Evolutionary conservation across 2,113 vertebrate species (phyloP), one percentile per base, ranked within the genome.

Genomic region (Halcyon senegalensis): DNA sequence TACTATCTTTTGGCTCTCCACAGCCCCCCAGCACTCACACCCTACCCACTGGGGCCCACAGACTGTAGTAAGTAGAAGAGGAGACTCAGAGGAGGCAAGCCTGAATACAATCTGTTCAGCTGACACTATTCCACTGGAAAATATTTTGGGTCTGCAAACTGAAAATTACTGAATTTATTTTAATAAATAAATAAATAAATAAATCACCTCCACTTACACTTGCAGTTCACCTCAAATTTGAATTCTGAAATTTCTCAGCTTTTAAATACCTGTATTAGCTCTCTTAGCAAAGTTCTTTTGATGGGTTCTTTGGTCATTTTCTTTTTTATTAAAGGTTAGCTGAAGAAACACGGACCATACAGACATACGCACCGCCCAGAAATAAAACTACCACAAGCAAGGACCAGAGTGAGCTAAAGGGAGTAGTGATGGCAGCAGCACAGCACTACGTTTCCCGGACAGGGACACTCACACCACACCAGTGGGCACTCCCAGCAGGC

Each of bases 381-480:
- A 92, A 90, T 30, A 82, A 92, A 59, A 4, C 10, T 1, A 0
- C 10, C 27, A 20, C 6, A 48, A 72, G 23, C 5, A 67, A n/a
- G 3, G 24, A 67, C 17, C 9, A 70, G 41, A 53, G 53, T 1
- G 5, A 67, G n/a, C 16, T 31, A 30, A 24, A 14, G 16, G 59
- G 30, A 83, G 23, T 3, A 51, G 56, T 23, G 7, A 31, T 0
- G 10, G 44, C 50, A 90, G 43, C 53, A 68, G 60, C 46, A 55
- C 43, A 50, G 6, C 53, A 73, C 21, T 39, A 25, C 39, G 33
- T 21, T 15, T 82, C 48, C 39, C 2, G 24, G 58, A 63, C 13
- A 18, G 5, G 14, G 19, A 56, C 35, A 85, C 2, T 24, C n/a
- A 37, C 58, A 41, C 5, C 15, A 5, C 0, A 4, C 2, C 1